phyloP scores from a whole-genome alignment of 2,797 vertebrate species.

The Acanthis flammea region DNA sequence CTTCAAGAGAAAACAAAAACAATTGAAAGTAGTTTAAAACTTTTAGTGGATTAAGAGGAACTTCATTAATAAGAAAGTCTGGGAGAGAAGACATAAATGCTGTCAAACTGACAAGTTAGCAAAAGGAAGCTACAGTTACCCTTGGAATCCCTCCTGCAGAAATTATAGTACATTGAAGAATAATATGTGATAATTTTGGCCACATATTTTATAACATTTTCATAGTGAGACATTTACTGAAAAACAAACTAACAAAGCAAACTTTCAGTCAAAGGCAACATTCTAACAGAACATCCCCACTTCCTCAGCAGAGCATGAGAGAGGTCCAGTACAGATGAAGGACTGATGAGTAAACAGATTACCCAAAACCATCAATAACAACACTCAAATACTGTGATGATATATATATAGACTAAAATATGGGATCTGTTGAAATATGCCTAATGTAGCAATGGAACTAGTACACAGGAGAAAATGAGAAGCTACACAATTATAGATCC shows the following conservation, averaged over 20 bases:
- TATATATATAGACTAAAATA: not conserved
- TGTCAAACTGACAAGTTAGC: not conserved
- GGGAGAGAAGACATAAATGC: not conserved
- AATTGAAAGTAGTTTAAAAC: not conserved
- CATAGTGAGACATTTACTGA: not conserved
- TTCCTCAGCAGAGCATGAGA: not conserved
- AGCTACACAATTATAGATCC: not conserved
- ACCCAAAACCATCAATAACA: not conserved
- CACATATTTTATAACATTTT: not conserved
- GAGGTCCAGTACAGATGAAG: not conserved
- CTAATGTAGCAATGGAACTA: not conserved
- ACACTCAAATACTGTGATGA: not conserved
- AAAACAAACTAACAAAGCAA: not conserved
- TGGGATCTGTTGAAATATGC: not conserved
- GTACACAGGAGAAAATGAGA: not conserved
- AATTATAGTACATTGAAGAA: not conserved
- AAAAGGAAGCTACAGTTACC: not conserved
- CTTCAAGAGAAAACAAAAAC: not conserved
- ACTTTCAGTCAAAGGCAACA: not conserved
- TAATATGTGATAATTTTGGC: not conserved
- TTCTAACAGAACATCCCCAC: not conserved
- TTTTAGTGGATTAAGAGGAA: not conserved
- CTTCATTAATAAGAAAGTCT: not conserved
- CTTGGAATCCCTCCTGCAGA: not conserved
- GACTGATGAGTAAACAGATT: not conserved